Evolutionary conservation across 2,113 vertebrate genomes (phyloP).

Genomic region (Gnathonemus longibarbis): DNA sequence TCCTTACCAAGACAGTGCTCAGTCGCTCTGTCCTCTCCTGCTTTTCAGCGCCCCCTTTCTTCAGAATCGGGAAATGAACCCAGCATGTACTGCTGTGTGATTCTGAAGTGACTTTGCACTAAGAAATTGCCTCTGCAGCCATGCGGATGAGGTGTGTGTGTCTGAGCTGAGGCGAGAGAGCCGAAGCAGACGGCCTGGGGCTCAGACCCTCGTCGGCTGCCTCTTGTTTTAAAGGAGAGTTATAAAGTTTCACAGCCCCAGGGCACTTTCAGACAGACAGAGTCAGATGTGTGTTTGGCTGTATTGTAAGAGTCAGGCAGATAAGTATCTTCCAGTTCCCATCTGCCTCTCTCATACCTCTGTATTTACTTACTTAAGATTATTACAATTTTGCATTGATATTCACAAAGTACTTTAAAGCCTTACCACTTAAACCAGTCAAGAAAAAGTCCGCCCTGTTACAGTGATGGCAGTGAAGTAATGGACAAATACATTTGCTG

Average conservation of each 20-base stretch:
- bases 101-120: not conserved
- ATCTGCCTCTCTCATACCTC: slow-evolving; percentile 5
- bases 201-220: not conserved
- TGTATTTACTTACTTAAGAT: not conserved
- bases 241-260: not conserved
- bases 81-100: not conserved
- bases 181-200: not conserved
- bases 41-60: not conserved
- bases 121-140: not conserved
- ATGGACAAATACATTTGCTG: not conserved
- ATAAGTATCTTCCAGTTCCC: not conserved
- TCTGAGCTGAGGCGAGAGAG: not conserved
- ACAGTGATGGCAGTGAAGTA: not conserved
- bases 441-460: not conserved
- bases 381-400: not conserved
- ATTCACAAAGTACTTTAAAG: not conserved
- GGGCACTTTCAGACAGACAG: not conserved
- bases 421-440: slow-evolving; percentile 3
- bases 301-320: not conserved
- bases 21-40: not conserved
- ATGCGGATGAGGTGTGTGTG: not conserved
- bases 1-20: not conserved
- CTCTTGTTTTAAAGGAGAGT: not conserved
- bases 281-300: not conserved
- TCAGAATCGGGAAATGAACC: not conserved